A percentile compares a stretch with the other conserved stretches of the same genome.
Conservation (phyloP, 2,113 vertebrate genomes). For the Alces alces region DNA sequence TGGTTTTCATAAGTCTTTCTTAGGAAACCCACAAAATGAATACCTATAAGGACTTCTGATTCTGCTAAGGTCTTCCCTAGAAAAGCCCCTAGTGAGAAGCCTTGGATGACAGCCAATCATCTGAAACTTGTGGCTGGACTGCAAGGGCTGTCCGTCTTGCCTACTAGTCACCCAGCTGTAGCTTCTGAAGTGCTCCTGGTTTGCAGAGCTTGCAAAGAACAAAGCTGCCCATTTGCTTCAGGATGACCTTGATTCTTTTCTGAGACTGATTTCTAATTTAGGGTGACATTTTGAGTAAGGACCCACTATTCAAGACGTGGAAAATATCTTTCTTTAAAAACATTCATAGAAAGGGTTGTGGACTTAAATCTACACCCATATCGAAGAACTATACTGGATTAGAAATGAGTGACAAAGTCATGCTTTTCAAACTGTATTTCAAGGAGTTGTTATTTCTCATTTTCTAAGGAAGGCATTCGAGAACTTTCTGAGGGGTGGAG, state of each 20-base stretch:
- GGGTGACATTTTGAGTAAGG: background rate
- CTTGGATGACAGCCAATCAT: background rate
- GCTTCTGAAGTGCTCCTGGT: background rate
- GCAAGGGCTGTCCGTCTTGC: background rate
- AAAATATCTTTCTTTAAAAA: constrained; percentile 10
- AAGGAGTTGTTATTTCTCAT: constrained; percentile 1
- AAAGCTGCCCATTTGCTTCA: background rate
- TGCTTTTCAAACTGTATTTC: background rate
- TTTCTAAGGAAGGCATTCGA: background rate
- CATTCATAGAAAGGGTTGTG: background rate
- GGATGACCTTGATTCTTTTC: background rate
- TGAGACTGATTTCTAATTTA: background rate
- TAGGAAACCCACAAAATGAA: background rate
- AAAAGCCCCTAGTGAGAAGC: background rate
- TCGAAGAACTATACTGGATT: background rate
- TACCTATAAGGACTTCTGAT: background rate
- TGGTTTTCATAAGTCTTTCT: background rate
- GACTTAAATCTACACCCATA: background rate
- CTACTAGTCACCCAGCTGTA: background rate
- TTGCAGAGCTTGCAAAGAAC: background rate
- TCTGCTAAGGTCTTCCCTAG: background rate
- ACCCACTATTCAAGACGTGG: background rate
- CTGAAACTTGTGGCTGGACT: background rate
- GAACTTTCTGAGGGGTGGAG: background rate
- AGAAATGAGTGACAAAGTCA: background rate